Evolutionary conservation across 2,113 vertebrate species (phyloP).

Genomic region (Dromaius novaehollandiae): DNA sequence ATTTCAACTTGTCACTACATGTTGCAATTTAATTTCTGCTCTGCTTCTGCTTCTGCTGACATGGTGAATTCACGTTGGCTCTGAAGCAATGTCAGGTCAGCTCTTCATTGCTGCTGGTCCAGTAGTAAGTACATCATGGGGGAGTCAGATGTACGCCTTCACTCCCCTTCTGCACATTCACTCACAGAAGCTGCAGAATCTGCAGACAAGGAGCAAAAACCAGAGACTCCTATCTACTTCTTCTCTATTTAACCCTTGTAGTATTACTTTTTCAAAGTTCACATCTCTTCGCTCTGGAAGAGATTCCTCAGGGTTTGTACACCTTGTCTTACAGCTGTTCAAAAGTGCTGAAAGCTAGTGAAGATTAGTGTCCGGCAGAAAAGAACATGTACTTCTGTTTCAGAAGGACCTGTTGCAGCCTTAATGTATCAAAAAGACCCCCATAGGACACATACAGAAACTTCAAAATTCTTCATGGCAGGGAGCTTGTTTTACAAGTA

Average conservation of each 20-base stretch:
- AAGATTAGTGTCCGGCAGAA: neutral
- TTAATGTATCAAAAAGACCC: neutral
- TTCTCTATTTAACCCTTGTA: neutral
- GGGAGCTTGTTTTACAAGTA: fast-evolving
- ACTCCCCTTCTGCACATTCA: neutral
- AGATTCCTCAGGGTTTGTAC: neutral
- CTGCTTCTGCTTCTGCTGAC: fast-evolving
- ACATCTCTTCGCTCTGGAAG: neutral
- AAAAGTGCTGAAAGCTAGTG: neutral
- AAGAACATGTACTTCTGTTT: neutral
- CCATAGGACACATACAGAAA: neutral
- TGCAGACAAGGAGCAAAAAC: neutral
- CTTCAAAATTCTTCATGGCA: neutral
- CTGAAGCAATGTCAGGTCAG: neutral
- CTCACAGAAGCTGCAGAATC: neutral
- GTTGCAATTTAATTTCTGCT: neutral
- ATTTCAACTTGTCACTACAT: slow-evolving; percentile 10
- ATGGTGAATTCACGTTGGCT: neutral
- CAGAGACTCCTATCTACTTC: neutral
- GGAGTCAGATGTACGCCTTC: neutral
- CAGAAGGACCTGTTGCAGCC: neutral
- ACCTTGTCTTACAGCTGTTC: neutral
- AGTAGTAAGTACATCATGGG: neutral
- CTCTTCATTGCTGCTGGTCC: neutral
- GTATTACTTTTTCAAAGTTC: neutral